Percentiles rank a stretch among this genome's conserved stretches.
phyloP scores from a whole-genome alignment of 2,888 invertebrate genomes.

The Geophilus truncorum region DNA sequence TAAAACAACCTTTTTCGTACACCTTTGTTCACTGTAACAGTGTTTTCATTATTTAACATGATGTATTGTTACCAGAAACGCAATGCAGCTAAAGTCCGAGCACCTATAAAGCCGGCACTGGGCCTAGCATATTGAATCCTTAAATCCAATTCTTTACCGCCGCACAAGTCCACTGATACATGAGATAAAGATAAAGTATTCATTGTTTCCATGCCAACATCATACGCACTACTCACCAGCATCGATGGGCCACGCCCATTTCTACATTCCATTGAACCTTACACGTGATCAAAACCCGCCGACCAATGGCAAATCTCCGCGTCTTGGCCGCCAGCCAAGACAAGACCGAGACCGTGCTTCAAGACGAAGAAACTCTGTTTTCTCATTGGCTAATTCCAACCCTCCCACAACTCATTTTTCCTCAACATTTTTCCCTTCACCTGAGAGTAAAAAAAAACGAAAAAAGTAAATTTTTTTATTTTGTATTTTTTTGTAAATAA shows the following conservation, averaged over 20 bases:
- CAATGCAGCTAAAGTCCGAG: no score
- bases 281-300: background rate
- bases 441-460: background rate
- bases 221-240: background rate
- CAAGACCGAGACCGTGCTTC: background rate
- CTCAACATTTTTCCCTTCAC: background rate
- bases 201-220: background rate
- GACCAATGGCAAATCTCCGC: background rate
- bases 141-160: background rate
- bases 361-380: background rate
- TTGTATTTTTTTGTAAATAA: background rate
- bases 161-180: background rate
- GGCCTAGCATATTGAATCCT: background rate
- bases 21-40: no score
- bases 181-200: conserved; percentile 1
- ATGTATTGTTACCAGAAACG: no score
- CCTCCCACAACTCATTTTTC: background rate
- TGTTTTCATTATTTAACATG: no score
- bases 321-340: background rate
- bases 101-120: no score
- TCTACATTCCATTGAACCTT: background rate
- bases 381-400: background rate
- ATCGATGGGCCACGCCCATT: background rate
- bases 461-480: background rate
- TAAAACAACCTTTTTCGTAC: no score